A percentile compares a stretch with the other conserved stretches of the same genome.
Conservation (phyloP, 2,113 vertebrate genomes). For the Pholis gunnellus region DNA sequence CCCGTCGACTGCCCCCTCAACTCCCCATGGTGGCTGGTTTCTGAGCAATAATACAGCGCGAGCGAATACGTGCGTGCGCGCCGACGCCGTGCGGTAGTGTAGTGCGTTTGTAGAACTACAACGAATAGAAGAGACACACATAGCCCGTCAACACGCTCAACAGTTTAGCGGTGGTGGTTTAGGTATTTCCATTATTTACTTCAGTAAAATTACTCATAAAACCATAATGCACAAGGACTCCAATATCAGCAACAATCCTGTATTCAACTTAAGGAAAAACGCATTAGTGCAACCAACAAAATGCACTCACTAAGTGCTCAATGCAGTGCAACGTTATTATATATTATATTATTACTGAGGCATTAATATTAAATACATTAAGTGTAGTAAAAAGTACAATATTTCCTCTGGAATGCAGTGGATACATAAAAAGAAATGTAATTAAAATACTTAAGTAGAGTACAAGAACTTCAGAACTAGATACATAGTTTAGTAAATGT, state of each 20-base stretch:
- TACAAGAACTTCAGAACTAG: neutral
- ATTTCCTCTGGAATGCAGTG: neutral
- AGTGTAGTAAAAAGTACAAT: neutral
- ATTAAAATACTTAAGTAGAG: neutral
- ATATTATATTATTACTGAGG: neutral
- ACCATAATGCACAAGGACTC: neutral
- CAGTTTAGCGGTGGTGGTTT: neutral
- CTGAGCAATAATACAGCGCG: slow-evolving; percentile 74
- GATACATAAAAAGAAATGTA: neutral
- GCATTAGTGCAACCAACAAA: neutral
- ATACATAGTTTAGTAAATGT: slow-evolving; percentile 2
- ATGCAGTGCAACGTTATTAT: neutral
- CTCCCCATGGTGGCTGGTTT: slow-evolving; percentile 81
- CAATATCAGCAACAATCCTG: neutral
- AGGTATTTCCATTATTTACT: neutral
- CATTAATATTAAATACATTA: neutral
- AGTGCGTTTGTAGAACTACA: slow-evolving; percentile 43
- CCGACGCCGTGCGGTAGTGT: slow-evolving; percentile 48
- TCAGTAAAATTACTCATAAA: neutral
- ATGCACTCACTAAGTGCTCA: neutral
- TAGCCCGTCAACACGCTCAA: fast-evolving
- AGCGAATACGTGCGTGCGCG: slow-evolving; percentile 69
- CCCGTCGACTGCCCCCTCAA: slow-evolving; percentile 74
- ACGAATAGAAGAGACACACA: slow-evolving; percentile 32
- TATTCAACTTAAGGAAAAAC: neutral